A percentile compares a stretch with the other conserved stretches of the same genome.
These are phyloP conservation scores for Drosophila suzukii DNA, from an alignment of 1,140 invertebrate genomes.

Conservation along the genomic window DNA sequence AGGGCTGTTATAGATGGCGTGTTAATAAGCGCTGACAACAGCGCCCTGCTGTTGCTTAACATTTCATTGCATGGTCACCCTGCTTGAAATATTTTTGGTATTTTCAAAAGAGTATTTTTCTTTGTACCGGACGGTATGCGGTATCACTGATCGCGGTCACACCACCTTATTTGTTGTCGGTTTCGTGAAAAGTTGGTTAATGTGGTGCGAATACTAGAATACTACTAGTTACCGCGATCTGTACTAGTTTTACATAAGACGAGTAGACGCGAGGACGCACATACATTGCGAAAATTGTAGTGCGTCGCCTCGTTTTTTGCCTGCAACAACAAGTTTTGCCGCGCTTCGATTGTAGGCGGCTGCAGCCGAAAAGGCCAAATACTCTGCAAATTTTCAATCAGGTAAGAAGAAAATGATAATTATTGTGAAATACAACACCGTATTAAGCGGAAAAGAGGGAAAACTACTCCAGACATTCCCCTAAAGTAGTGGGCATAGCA, in stretches of 20 bases:
- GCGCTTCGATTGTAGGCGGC: conserved; percentile 26
- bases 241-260: not conserved
- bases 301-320: conserved; percentile 51
- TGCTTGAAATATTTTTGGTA: no score
- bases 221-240: conserved; percentile 1
- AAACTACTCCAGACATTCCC: not conserved
- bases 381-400: conserved; percentile 34
- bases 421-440: not conserved
- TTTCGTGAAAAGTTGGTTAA: conserved; percentile 11
- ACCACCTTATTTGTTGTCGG: conserved; percentile 6
- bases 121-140: no score
- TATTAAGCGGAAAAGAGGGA: not conserved
- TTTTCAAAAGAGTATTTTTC: no score
- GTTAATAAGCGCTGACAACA: no score
- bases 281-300: conserved; percentile 20
- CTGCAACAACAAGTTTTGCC: conserved; percentile 31
- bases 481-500: no score
- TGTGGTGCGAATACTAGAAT: not conserved
- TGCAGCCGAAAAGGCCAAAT: conserved; percentile 6
- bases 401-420: conserved; percentile 30
- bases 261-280: conserved; percentile 1
- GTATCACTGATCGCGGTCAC: no score
- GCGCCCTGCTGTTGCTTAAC: no score
- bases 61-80: no score
- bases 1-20: no score